Evolutionary conservation across 2,888 invertebrate species (phyloP), one percentile per base, ranked within the genome.

Genomic region (Euzophera pinguis): DNA sequence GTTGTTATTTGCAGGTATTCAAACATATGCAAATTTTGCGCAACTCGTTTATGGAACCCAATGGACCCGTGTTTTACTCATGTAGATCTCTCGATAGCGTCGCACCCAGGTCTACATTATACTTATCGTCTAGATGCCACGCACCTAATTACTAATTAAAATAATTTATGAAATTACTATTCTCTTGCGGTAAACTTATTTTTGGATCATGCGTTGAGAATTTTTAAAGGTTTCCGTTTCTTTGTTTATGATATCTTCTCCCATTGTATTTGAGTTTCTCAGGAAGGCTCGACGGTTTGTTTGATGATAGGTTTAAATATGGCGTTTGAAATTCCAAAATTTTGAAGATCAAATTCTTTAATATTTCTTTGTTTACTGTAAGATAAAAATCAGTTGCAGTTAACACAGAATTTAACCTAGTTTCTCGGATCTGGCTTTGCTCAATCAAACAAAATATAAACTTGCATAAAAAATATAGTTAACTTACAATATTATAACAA

Each of bases 71-170:
- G 70, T 71, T 70, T 64, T 65, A 71, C 65, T 62, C 64, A 50
- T 73, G 71, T 73, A 71, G 73, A 72, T 73, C 50, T 47, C 3
- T 48, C 53, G 66, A 71, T 73, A 69, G 56, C 55, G 57, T 57
- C 53, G 50, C 59, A 42, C 54, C 45, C 27, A 50, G 53, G 56
- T 34, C 52, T 42, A 58, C 55, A 62, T 60, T 59, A 62, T 58
- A 59, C 57, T 61, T 63, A 64, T 58, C 58, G 56, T 53, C 37
- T 37, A 38, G 53, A 56, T 54, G 51, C 49, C 45, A 54, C 53
- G 34, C 58, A 59, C 57, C 63, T 65, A 65, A 65, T 70, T 67
- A 60, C 54, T 61, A 64, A 63, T 64, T 61, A 65, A 64, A 62
- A 61, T 57, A 64, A 62, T 63, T 55, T 60, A 68, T 62, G 60